phyloP scores from a whole-genome alignment of 2,888 invertebrate species.

The Plebejus anna region DNA sequence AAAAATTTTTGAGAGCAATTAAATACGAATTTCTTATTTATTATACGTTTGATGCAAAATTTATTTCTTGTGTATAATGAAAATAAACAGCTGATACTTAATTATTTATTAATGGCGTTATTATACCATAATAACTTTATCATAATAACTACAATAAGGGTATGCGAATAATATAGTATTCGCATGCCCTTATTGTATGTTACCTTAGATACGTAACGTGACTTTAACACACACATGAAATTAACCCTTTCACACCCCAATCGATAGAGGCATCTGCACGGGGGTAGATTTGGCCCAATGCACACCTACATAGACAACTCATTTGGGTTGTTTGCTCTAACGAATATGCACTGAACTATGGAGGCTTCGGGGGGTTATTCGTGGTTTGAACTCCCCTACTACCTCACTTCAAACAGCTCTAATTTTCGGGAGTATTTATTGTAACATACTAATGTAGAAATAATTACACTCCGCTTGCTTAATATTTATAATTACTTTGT shows the following conservation, averaged over 20 bases:
- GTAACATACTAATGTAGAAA: background rate
- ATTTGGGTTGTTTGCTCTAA: constrained; percentile 57
- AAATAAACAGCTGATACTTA: too few species aligned
- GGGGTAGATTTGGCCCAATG: constrained; percentile 63
- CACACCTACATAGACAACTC: constrained; percentile 65
- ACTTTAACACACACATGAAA: constrained; percentile 51
- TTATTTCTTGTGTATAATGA: too few species aligned
- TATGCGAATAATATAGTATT: background rate
- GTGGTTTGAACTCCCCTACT: constrained; percentile 40
- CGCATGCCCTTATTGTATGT: constrained; percentile 26
- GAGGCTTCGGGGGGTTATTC: constrained; percentile 44
- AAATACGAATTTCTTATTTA: too few species aligned
- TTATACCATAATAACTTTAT: too few species aligned
- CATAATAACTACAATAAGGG: background rate
- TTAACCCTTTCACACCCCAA: constrained; percentile 56
- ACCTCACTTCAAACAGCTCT: constrained; percentile 53
- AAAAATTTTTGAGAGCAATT: background rate
- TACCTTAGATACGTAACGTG: constrained; percentile 38
- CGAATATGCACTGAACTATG: constrained; percentile 73
- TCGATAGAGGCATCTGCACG: constrained; percentile 53
- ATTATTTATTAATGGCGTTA: too few species aligned
- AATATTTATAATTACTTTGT: background rate
- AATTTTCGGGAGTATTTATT: constrained; percentile 46
- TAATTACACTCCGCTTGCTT: background rate
- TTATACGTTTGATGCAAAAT: too few species aligned